Base-by-base conservation (phyloP, 2,797 vertebrate genomes). In the Octomys mimax region DNA sequence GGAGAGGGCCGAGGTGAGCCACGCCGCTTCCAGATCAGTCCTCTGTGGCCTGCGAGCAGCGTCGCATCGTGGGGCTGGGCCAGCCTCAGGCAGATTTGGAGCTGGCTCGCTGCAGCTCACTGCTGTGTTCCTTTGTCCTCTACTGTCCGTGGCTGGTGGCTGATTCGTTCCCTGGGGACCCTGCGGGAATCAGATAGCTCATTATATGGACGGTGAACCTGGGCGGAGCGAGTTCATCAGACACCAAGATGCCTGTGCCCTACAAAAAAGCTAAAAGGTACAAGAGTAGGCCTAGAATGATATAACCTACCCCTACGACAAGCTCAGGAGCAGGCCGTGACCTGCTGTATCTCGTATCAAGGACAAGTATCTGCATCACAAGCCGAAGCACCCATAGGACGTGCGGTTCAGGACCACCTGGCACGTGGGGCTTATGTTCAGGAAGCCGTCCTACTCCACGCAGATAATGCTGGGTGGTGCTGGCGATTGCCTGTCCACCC, bases 171-270 rank as follows among this genome's bases (percentile, higher is more conserved):
- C 92, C 75, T 8, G 83, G 93, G 79, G 66, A 59, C 70, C 88
- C 96, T 91, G 85, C 93, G 83, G 88, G 94, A 95, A 92, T 87
- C 54, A 26, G 62, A 81, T 42, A 68, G 66, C 94, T 91, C 92
- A 75, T 96, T 92, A 89, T 66, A 46, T 84, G 79, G 82, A 86
- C 59, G 88, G 7, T 93, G 95, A 92, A 46, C 89, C 93, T 78
- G 54, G 31, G 59, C 73, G 79, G 80, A 87, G 42, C 70, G 21
- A 28, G 85, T 85, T 79, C 91, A 42, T 80, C 54, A 84, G 66
- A 33, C 28, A 19, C 79, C 75, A 54, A 61, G 79, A 90, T 59
- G 1, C 31, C 54, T 59, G 14, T 42, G 62, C 61, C 52, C 21
- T 90, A 82, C 7, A 49, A 49, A 85, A 93, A 10, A 90, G 81